Conservation (phyloP, 1,140 invertebrate species). For the Panagrolaimus sp. region DNA sequence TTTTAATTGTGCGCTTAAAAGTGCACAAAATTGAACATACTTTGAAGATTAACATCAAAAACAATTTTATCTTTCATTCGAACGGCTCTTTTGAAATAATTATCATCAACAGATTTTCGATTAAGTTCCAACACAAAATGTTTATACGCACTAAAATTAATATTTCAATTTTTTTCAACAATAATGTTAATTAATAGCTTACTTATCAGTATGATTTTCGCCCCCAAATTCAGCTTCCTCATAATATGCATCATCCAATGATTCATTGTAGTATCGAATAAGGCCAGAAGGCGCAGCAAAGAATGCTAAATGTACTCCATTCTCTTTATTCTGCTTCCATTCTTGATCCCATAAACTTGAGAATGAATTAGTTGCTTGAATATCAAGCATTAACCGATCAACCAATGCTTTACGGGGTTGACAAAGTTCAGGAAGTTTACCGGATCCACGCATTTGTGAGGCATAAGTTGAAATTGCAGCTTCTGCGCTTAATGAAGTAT, state of each 20-base stretch:
- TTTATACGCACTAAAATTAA: slow-evolving; percentile 47
- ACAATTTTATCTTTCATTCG: slow-evolving; percentile 53
- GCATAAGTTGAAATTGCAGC: slow-evolving; percentile 52
- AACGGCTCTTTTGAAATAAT: slow-evolving; percentile 54
- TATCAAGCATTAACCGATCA: slow-evolving; percentile 51
- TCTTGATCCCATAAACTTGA: slow-evolving; percentile 44
- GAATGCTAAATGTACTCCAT: slow-evolving; percentile 56
- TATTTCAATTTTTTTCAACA: background rate
- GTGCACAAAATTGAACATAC: slow-evolving; percentile 32
- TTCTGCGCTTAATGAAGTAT: slow-evolving; percentile 48
- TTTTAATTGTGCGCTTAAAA: slow-evolving; percentile 17
- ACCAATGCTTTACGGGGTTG: slow-evolving; percentile 43
- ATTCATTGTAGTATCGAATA: slow-evolving; percentile 54
- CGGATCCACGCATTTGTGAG: slow-evolving; percentile 47
- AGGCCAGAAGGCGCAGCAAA: slow-evolving; percentile 56
- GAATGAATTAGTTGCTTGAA: slow-evolving; percentile 48
- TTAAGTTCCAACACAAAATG: slow-evolving; percentile 54
- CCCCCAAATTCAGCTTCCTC: slow-evolving; percentile 32
- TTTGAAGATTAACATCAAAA: slow-evolving; percentile 52
- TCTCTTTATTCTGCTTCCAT: slow-evolving; percentile 39
- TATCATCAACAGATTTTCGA: slow-evolving; percentile 47
- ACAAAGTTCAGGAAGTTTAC: slow-evolving; percentile 50
- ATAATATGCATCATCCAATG: slow-evolving; percentile 45
- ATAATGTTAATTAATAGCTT: background rate
- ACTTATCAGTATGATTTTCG: slow-evolving; percentile 30